Percentiles rank a stretch among this genome's conserved stretches.
Evolutionary conservation across 2,888 invertebrate species (phyloP).

Genomic region (Plagiodera versicolora): DNA sequence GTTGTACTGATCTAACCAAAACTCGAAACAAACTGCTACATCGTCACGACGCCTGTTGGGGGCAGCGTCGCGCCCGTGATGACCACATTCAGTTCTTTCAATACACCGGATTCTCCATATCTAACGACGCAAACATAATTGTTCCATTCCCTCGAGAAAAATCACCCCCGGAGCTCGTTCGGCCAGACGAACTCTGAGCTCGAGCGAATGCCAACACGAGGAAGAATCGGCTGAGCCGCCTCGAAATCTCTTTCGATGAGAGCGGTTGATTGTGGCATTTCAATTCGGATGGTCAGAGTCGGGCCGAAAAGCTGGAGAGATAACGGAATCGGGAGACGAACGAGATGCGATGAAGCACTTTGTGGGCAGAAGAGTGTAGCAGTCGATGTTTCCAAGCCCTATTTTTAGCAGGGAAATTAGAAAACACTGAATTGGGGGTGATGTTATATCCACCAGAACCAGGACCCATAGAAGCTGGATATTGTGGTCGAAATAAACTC

Average conservation of each 20-base stretch:
- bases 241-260: slow-evolving; percentile 24
- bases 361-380: too few species aligned
- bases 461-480: too few species aligned
- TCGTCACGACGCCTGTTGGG: slow-evolving; percentile 27
- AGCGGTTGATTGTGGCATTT: slow-evolving; percentile 52
- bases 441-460: too few species aligned
- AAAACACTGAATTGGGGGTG: too few species aligned
- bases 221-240: slow-evolving; percentile 47
- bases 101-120: slow-evolving; percentile 53
- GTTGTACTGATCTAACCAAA: too few species aligned
- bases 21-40: too few species aligned
- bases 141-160: slow-evolving; percentile 48
- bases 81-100: slow-evolving; percentile 39
- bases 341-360: background rate
- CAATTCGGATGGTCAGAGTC: slow-evolving; percentile 45
- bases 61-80: slow-evolving; percentile 20
- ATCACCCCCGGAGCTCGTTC: slow-evolving; percentile 31
- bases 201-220: slow-evolving; percentile 36
- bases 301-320: background rate
- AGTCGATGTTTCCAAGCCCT: background rate
- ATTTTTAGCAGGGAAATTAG: too few species aligned
- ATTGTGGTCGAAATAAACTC: too few species aligned
- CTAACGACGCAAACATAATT: slow-evolving; percentile 56
- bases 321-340: background rate
- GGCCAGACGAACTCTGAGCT: slow-evolving; percentile 21